These are phyloP conservation scores for Odontamblyopus rebecca DNA, from an alignment of 2,797 vertebrate species.

Conservation along the genomic window DNA sequence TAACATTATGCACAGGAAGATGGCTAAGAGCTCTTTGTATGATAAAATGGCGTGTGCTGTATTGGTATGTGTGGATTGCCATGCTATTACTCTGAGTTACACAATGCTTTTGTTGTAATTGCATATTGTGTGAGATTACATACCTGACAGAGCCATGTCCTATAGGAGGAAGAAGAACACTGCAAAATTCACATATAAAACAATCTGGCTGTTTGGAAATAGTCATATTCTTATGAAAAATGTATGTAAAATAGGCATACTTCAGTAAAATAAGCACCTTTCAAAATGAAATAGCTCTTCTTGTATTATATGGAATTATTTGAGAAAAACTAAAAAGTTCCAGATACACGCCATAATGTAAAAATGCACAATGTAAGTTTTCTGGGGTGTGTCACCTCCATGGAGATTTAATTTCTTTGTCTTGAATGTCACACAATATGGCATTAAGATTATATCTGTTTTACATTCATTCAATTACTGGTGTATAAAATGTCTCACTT, in stretches of 20 bases:
- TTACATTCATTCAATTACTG: too few relatives aligned
- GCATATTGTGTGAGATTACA: background rate
- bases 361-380: background rate
- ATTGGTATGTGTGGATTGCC: background rate
- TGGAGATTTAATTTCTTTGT: too few relatives aligned
- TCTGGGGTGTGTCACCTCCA: too few relatives aligned
- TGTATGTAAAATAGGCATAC: too few relatives aligned
- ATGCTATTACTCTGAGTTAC: background rate
- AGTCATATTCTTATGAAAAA: too few relatives aligned
- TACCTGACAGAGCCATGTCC: background rate
- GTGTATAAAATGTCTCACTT: too few relatives aligned
- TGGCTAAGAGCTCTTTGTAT: background rate
- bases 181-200: background rate
- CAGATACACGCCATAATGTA: background rate
- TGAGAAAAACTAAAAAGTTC: background rate
- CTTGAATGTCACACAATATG: too few relatives aligned
- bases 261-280: too few relatives aligned
- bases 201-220: background rate
- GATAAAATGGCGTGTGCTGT: background rate
- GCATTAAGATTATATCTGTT: too few relatives aligned
- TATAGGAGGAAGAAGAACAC: background rate
- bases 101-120: background rate
- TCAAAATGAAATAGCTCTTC: too few relatives aligned
- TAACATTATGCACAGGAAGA: constrained; percentile 22
- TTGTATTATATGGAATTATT: too few relatives aligned